Evolutionary conservation across 2,888 invertebrate species (phyloP).

Genomic region (Nemurella pictetii): DNA sequence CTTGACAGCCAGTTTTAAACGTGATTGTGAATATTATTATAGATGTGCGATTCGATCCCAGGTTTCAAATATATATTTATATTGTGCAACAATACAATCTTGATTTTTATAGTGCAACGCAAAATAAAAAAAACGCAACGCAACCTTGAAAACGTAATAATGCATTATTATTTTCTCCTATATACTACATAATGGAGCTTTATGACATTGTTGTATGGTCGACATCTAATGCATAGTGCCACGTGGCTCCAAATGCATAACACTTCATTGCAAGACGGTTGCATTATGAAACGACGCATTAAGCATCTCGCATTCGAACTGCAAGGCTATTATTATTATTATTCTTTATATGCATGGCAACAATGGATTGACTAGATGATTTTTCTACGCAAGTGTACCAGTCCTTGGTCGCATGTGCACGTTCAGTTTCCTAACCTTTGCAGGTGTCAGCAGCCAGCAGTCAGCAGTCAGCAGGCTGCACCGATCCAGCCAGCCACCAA

Average conservation of each 20-base stretch:
- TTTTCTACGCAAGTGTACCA: constrained; percentile 19
- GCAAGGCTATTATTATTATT: not conserved
- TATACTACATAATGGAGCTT: not conserved
- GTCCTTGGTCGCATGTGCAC: too few species aligned
- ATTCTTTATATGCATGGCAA: not conserved
- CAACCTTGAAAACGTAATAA: constrained; percentile 11
- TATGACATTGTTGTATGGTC: not conserved
- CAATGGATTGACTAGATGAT: constrained; percentile 25
- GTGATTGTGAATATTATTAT: too few species aligned
- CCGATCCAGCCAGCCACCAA: not conserved
- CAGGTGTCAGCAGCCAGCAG: constrained; percentile 22
- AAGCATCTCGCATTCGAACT: not conserved
- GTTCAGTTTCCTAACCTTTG: not conserved
- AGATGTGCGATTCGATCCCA: too few species aligned
- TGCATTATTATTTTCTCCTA: not conserved
- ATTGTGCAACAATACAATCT: not conserved
- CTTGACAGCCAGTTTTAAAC: too few species aligned
- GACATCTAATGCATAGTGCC: not conserved
- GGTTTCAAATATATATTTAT: too few species aligned
- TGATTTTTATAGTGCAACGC: not conserved
- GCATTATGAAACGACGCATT: constrained; percentile 6
- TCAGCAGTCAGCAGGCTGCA: too few species aligned
- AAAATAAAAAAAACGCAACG: not conserved
- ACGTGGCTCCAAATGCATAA: constrained; percentile 25
- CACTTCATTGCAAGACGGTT: not conserved